These are phyloP conservation scores for Gryon sp. DNA, from an alignment of 1,140 invertebrate genomes.

Conservation along the genomic window DNA sequence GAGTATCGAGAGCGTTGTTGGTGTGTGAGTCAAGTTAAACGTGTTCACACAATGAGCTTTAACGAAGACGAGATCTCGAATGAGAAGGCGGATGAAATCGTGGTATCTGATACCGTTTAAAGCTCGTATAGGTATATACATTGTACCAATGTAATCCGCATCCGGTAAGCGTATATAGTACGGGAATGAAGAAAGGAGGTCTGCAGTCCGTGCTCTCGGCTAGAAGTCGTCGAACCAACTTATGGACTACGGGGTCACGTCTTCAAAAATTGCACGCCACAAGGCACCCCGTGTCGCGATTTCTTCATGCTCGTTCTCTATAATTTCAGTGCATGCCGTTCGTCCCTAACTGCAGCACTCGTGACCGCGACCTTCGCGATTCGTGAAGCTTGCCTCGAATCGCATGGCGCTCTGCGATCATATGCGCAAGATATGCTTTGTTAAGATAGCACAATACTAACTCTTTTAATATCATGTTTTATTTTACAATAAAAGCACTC, in stretches of 20 bases:
- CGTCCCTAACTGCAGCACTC: constrained; percentile 53
- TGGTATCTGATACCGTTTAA: constrained; percentile 55
- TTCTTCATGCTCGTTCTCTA: constrained; percentile 58
- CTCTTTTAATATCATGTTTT: constrained; percentile 37
- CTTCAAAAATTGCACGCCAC: constrained; percentile 64
- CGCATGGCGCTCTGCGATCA: constrained; percentile 37
- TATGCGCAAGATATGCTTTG: constrained; percentile 50
- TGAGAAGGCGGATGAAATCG: constrained; percentile 54
- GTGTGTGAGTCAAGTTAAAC: constrained; percentile 36
- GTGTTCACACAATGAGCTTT: constrained; percentile 49
- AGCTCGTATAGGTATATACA: constrained; percentile 42
- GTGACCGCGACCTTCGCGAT: constrained; percentile 63
- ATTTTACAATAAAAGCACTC: constrained; percentile 45
- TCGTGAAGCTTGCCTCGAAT: constrained; percentile 46
- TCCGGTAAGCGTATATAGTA: constrained; percentile 51
- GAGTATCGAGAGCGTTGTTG: constrained; percentile 17
- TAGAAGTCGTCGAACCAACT: constrained; percentile 57
- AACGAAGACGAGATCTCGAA: constrained; percentile 51
- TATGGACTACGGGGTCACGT: constrained; percentile 55
- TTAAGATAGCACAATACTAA: constrained; percentile 52
- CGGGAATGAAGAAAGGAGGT: constrained; percentile 41
- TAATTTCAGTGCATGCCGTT: constrained; percentile 58
- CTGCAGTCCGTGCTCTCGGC: constrained; percentile 18
- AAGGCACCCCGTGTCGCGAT: constrained; percentile 63
- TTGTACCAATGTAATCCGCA: constrained; percentile 47